Evolutionary conservation across 2,113 vertebrate genomes (phyloP), one percentile per base, ranked within the genome.

Genomic region (Oryzias javanicus): DNA sequence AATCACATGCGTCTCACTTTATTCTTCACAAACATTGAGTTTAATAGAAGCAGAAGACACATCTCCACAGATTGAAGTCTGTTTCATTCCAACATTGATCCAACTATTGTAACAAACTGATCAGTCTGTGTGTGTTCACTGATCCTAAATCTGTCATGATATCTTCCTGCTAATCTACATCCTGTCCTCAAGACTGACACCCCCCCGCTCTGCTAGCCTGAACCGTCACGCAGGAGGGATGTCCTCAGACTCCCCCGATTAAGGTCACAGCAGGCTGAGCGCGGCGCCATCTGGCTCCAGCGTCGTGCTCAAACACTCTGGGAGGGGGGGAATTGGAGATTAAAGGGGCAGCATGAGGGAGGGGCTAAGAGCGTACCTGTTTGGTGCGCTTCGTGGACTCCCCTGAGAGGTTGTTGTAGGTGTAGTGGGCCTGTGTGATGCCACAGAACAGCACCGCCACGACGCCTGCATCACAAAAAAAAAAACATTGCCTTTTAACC

Each of bases 371-470:
- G 12, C 35, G 12, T 88, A 94, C 96, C 95, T 98, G 96, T 82
- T 98, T 98, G 40, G 93, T 95, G 75, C 94, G 92, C 70, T 93
- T 93, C n/a, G 93, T 95, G 20, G 96, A 98, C 68, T 98, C 96
- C 0, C 91, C 92, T 0, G 94, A 98, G 8, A 98, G 87, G 77
- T 98, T 98, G 84, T 97, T 98, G 86, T 93, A 93, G 0, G 96
- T 98, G 67, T 98, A 98, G 87, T 98, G 96, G 22, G 96, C 96
- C 86, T 98, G 96, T 0, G 96, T 95, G 73, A 98, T 97, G 52
- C 95, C 96, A 79, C 96, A 98, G 88, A 97, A 98, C 48, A 98
- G 91, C 61, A 98, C 95, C 0, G 95, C 91, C 19, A 98, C 95
- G n/a, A 98, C 95, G 20, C 95, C 96, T 98, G 87, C 0, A 58